Conservation (phyloP, 2,888 invertebrate genomes). For the Cheilosia vulpina region DNA sequence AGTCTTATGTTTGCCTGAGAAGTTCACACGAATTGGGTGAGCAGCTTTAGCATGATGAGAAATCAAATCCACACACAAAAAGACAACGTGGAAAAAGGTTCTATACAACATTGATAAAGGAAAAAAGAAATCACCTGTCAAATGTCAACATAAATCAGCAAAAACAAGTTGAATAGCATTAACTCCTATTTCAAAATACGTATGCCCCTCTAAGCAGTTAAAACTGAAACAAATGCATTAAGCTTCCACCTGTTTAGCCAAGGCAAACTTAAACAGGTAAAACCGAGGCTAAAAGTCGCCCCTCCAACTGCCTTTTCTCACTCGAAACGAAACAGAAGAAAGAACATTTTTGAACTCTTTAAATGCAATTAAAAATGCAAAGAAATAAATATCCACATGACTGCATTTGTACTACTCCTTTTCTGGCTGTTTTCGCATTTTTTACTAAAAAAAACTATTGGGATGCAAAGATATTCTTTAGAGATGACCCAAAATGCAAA, state of each 20-base stretch:
- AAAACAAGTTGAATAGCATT: too few species aligned
- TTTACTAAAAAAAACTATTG: slow-evolving; percentile 14
- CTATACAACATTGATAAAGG: too few species aligned
- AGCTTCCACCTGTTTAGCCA: not conserved
- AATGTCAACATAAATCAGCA: too few species aligned
- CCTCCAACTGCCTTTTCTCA: not conserved
- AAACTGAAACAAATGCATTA: not conserved
- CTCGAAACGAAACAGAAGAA: slow-evolving; percentile 4
- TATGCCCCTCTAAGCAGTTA: too few species aligned
- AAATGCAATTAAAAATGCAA: slow-evolving; percentile 54
- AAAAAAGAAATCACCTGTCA: too few species aligned
- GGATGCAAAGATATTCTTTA: slow-evolving; percentile 54
- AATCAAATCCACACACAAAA: too few species aligned
- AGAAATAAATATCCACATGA: slow-evolving; percentile 57
- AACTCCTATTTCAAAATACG: too few species aligned
- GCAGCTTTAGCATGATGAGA: too few species aligned
- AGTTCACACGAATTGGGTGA: too few species aligned
- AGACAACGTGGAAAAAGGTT: too few species aligned
- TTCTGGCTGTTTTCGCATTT: slow-evolving; percentile 8
- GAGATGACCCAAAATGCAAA: slow-evolving; percentile 68
- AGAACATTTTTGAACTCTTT: not conserved
- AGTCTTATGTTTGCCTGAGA: too few species aligned
- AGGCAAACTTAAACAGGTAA: not conserved
- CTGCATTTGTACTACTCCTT: slow-evolving; percentile 5
- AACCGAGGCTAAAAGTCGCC: not conserved